These are phyloP conservation scores for Chironomus striatipennis DNA, from an alignment of 1,140 invertebrate species.

Conservation along the genomic window DNA sequence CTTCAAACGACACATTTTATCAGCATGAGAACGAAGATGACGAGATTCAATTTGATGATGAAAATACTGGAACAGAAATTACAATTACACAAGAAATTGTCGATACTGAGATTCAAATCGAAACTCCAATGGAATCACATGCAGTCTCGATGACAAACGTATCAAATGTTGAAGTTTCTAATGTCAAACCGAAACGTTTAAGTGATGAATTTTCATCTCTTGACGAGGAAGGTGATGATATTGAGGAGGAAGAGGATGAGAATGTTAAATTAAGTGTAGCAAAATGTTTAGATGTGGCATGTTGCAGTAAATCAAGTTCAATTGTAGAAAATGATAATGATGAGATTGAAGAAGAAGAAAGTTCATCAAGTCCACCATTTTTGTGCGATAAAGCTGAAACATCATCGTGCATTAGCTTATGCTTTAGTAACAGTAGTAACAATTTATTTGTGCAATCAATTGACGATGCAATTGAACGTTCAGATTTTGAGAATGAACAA, in stretches of 20 bases:
- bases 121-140: neutral
- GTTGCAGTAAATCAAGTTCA: constrained; percentile 17
- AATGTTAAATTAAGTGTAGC: neutral
- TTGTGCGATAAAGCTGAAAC: constrained; percentile 22
- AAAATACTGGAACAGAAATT: neutral
- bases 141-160: neutral
- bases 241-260: constrained; percentile 26
- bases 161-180: neutral
- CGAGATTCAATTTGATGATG: constrained; percentile 15
- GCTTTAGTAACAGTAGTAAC: constrained; percentile 16
- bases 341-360: neutral
- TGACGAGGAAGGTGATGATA: constrained; percentile 24
- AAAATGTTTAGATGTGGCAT: constrained; percentile 20
- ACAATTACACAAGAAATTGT: neutral
- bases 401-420: constrained; percentile 9
- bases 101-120: neutral
- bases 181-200: constrained; percentile 36
- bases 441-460: constrained; percentile 35
- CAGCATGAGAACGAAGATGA: neutral
- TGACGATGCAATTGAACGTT: constrained; percentile 36
- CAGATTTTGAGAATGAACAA: constrained; percentile 38
- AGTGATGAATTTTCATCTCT: constrained; percentile 36
- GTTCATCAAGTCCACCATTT: constrained; percentile 10
- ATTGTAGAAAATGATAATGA: constrained; percentile 24
- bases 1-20: neutral